Evolutionary conservation across 2,888 invertebrate species (phyloP).

Genomic region (Cheilosia variabilis): DNA sequence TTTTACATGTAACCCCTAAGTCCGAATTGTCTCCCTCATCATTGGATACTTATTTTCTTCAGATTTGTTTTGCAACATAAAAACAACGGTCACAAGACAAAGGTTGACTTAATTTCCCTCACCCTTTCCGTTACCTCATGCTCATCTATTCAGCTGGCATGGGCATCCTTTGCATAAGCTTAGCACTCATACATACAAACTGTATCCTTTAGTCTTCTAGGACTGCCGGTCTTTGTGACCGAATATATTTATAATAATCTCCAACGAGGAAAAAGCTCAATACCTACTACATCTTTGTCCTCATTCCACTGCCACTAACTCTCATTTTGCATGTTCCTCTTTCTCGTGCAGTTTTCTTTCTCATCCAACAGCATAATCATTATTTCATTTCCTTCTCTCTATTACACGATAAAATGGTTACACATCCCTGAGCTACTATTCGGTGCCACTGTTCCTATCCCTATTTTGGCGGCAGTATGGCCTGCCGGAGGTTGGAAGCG

Average conservation of each 20-base stretch:
- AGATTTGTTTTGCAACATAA: constrained; percentile 8
- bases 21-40: constrained; percentile 11
- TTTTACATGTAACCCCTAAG: constrained; percentile 13
- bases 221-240: constrained; percentile 35
- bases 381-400: constrained; percentile 71
- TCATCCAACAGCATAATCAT: constrained; percentile 65
- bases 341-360: constrained; percentile 21
- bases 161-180: constrained; percentile 43
- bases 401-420: constrained; percentile 51
- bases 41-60: constrained; percentile 10
- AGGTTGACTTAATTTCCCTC: constrained; percentile 51
- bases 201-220: constrained; percentile 5
- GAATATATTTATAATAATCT: constrained; percentile 70
- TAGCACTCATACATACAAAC: constrained; percentile 18
- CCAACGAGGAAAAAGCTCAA: constrained; percentile 59
- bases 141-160: background rate
- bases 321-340: constrained; percentile 37
- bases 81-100: constrained; percentile 47
- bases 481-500: constrained; percentile 41
- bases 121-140: constrained; percentile 1
- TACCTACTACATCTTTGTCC: constrained; percentile 44
- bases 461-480: constrained; percentile 28
- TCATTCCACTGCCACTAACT: constrained; percentile 1
- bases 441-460: constrained; percentile 68
- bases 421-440: constrained; percentile 64